A percentile compares a stretch with the other conserved stretches of the same genome.
Conservation (phyloP, 2,113 vertebrate genomes). For the Tursiops truncatus region DNA sequence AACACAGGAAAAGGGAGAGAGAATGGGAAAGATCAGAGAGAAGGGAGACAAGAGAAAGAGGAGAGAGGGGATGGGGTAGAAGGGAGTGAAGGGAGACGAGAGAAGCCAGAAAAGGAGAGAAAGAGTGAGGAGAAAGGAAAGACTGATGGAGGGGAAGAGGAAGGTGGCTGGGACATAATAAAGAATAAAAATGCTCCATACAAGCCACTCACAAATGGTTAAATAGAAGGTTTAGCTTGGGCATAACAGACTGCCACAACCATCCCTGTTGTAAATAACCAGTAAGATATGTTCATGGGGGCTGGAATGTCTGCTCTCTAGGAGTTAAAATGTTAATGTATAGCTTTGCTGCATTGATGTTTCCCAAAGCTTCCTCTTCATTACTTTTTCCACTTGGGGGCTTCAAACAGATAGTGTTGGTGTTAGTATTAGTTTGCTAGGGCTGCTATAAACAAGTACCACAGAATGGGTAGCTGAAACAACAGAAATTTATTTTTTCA, state of each 20-base stretch:
- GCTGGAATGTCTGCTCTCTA: background rate
- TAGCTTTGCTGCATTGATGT: background rate
- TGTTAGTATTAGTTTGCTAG: background rate
- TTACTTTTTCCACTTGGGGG: background rate
- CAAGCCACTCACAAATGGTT: background rate
- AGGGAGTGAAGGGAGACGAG: background rate
- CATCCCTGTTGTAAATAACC: background rate
- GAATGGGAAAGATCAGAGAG: background rate
- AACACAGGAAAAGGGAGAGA: background rate
- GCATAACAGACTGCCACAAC: background rate
- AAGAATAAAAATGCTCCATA: background rate
- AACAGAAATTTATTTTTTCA: background rate
- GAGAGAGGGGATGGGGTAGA: no score
- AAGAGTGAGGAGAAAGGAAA: background rate
- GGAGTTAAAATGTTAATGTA: background rate
- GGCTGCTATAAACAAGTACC: background rate
- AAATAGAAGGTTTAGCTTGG: background rate
- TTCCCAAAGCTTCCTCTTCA: background rate
- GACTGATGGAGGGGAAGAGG: background rate
- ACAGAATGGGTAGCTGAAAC: background rate
- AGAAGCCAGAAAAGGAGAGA: background rate
- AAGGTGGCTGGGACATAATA: background rate
- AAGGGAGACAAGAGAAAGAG: background rate
- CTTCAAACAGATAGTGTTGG: background rate
- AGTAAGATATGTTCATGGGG: background rate